Conservation (phyloP, 1,140 invertebrate genomes). For the Chelonus insularis region DNA sequence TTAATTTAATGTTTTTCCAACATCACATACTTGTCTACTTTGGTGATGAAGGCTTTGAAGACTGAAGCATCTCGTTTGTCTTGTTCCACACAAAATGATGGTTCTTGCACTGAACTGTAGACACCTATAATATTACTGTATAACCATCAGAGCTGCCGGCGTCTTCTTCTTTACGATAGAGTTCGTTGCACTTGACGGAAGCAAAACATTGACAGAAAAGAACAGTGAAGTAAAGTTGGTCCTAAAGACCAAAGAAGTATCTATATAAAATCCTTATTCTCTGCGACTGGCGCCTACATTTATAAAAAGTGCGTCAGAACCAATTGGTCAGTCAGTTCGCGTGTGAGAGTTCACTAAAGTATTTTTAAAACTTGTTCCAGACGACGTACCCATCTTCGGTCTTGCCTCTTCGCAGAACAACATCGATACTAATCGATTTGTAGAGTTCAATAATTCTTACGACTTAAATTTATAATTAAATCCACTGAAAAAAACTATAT, state of each 20-base stretch:
- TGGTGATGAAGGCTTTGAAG: background rate
- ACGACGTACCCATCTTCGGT: slow-evolving; percentile 14
- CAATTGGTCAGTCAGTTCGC: slow-evolving; percentile 24
- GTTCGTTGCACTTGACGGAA: slow-evolving; percentile 29
- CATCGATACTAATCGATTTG: background rate
- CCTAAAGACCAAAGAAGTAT: slow-evolving; percentile 30
- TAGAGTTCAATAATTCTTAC: background rate
- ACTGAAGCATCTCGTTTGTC: background rate
- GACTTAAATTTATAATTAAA: slow-evolving; percentile 1
- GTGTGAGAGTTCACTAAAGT: slow-evolving; percentile 32
- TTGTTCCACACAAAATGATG: slow-evolving; percentile 6
- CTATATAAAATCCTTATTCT: no score
- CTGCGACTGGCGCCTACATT: background rate
- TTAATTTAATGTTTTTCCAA: no score
- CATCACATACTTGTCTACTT: background rate
- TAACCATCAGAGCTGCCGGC: slow-evolving; percentile 1
- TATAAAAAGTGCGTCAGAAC: background rate
- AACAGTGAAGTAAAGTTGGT: slow-evolving; percentile 23
- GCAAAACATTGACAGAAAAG: background rate
- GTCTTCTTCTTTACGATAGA: background rate
- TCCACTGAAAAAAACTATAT: no score
- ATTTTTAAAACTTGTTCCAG: slow-evolving; percentile 40
- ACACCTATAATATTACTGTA: slow-evolving; percentile 22
- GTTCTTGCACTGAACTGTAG: slow-evolving; percentile 12
- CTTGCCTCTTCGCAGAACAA: slow-evolving; percentile 14